Percentiles rank a stretch among this genome's conserved stretches.
Conservation (phyloP, 2,113 vertebrate genomes). For the Boleophthalmus pectinirostris region DNA sequence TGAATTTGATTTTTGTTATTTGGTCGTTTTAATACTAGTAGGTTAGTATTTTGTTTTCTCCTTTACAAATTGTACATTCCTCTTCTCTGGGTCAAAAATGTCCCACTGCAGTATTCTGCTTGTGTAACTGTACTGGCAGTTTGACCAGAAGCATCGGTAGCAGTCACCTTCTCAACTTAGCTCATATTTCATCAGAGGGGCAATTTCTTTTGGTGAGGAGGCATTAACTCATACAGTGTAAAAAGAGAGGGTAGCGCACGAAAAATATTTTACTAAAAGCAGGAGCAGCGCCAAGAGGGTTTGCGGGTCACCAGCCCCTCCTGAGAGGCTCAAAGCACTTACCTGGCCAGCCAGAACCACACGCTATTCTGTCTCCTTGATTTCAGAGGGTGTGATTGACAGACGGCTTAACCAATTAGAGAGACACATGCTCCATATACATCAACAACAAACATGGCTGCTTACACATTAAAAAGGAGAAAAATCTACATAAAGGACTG, state of each 20-base stretch:
- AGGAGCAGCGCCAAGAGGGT: too few species aligned
- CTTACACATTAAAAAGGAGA: too few species aligned
- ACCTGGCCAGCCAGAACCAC: too few species aligned
- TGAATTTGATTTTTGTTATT: too few species aligned
- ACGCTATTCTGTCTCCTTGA: too few species aligned
- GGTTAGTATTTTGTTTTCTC: not conserved
- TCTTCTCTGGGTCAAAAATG: not conserved
- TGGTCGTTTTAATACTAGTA: not conserved
- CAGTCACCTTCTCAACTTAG: not conserved
- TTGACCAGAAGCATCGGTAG: not conserved
- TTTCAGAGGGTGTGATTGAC: too few species aligned
- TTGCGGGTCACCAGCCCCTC: too few species aligned
- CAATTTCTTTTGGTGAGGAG: slow-evolving; percentile 15
- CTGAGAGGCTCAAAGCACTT: too few species aligned
- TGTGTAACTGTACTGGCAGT: not conserved
- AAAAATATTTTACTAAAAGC: not conserved
- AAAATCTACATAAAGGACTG: too few species aligned
- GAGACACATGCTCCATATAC: too few species aligned
- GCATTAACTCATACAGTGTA: slow-evolving; percentile 3
- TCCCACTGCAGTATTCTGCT: not conserved
- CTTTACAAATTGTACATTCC: not conserved
- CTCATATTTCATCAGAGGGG: slow-evolving; percentile 15
- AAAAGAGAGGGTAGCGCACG: not conserved
- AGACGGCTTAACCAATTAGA: too few species aligned
- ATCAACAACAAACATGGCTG: too few species aligned